A percentile compares a stretch with the other conserved stretches of the same genome.
These are phyloP conservation scores for Sycophila texana DNA, from an alignment of 2,888 invertebrate species.

Conservation along the genomic window DNA sequence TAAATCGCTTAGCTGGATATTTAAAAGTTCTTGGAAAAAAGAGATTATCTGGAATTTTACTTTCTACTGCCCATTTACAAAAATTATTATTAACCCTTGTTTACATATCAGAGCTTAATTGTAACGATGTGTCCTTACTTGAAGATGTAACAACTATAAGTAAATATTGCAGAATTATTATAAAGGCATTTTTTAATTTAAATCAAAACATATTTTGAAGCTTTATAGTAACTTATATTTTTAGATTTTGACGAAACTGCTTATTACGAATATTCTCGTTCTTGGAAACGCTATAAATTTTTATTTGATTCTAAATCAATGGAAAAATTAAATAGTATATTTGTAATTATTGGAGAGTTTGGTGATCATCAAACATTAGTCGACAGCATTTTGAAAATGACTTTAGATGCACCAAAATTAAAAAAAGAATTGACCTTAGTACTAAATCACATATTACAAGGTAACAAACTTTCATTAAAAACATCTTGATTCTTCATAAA, in stretches of 20 bases:
- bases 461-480: slow-evolving; percentile 69
- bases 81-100: slow-evolving; percentile 79
- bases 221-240: slow-evolving; percentile 17
- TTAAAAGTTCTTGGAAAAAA: slow-evolving; percentile 79
- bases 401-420: slow-evolving; percentile 76
- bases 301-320: slow-evolving; percentile 77
- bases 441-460: slow-evolving; percentile 79
- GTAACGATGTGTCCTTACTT: slow-evolving; percentile 76
- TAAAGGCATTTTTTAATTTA: no score
- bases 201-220: neutral
- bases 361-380: slow-evolving; percentile 79
- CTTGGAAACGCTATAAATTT: slow-evolving; percentile 83
- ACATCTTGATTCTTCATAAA: slow-evolving; percentile 12
- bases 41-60: slow-evolving; percentile 79
- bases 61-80: slow-evolving; percentile 77
- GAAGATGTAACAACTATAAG: slow-evolving; percentile 76
- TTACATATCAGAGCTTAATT: slow-evolving; percentile 78
- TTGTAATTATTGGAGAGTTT: slow-evolving; percentile 78
- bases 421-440: slow-evolving; percentile 81
- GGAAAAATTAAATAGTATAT: slow-evolving; percentile 78
- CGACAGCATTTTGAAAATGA: slow-evolving; percentile 80
- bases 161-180: slow-evolving; percentile 37
- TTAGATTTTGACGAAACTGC: slow-evolving; percentile 73
- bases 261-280: slow-evolving; percentile 70
- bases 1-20: slow-evolving; percentile 84